phyloP scores from a whole-genome alignment of 2,797 vertebrate genomes.

The Platalea minor region DNA sequence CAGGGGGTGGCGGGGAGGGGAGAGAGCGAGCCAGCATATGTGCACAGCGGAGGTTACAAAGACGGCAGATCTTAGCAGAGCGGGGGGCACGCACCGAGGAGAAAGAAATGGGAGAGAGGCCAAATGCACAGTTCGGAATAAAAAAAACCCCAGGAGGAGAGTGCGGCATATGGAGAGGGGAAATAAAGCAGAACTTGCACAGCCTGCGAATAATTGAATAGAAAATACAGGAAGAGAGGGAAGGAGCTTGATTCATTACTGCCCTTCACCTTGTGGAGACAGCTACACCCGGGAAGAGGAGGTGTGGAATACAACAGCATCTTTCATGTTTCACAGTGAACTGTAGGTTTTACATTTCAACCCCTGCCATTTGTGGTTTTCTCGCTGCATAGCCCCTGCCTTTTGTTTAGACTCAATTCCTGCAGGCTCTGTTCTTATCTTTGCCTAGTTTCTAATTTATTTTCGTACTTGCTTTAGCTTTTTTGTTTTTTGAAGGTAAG shows the following conservation, averaged over 20 bases:
- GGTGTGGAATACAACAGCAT: conserved; percentile 30
- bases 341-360: conserved; percentile 21
- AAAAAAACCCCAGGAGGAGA: not conserved
- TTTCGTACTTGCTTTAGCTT: not conserved
- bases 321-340: not conserved
- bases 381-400: not conserved
- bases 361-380: not conserved
- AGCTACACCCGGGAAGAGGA: not conserved
- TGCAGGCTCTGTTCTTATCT: not conserved
- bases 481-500: not conserved
- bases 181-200: conserved; percentile 56
- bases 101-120: conserved; percentile 57
- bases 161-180: conserved; percentile 45
- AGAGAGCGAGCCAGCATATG: conserved; percentile 43
- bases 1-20: not conserved
- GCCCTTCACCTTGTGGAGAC: conserved; percentile 24
- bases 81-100: not conserved
- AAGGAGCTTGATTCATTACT: conserved; percentile 39
- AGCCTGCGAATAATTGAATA: conserved; percentile 38
- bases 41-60: conserved; percentile 54
- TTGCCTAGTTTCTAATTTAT: not conserved
- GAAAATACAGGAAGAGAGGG: conserved; percentile 30
- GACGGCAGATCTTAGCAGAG: conserved; percentile 52
- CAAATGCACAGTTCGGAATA: conserved; percentile 24
- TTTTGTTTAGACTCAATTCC: conserved; percentile 11